Evolutionary conservation across 2,113 vertebrate species (phyloP).

Genomic region (Sarotherodon lohbergeri): DNA sequence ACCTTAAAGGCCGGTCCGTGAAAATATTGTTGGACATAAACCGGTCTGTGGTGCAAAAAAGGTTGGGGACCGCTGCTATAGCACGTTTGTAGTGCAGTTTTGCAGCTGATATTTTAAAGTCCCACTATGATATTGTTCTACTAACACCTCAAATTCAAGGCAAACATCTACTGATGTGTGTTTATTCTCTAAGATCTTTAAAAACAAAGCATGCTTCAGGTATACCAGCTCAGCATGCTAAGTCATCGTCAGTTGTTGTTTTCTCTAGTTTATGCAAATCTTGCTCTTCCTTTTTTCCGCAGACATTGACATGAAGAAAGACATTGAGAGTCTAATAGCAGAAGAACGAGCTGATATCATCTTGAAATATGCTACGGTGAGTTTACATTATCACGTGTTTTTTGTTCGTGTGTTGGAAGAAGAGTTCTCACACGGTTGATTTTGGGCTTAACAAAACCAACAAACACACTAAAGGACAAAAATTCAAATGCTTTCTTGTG

Average conservation of each 20-base stretch:
- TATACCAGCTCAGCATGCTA: not conserved
- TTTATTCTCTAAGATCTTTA: not conserved
- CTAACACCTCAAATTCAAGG: not conserved
- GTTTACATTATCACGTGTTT: not conserved
- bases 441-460: not conserved
- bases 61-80: not conserved
- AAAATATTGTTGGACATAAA: no score
- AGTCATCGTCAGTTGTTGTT: not conserved
- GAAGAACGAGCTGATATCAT: constrained; percentile 87
- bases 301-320: constrained; percentile 95
- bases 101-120: not conserved
- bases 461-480: not conserved
- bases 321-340: constrained; percentile 83
- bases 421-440: not conserved
- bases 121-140: not conserved
- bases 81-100: not conserved
- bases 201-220: not conserved
- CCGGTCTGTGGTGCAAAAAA: not conserved
- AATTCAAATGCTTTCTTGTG: not conserved
- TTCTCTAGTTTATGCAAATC: not conserved
- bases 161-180: not conserved
- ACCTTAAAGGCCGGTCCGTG: no score
- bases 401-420: not conserved
- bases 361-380: constrained; percentile 86
- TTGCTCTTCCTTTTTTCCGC: constrained; percentile 14